Evolutionary conservation across 2,797 vertebrate species (phyloP).

Genomic region (Hemitrygon akajei): DNA sequence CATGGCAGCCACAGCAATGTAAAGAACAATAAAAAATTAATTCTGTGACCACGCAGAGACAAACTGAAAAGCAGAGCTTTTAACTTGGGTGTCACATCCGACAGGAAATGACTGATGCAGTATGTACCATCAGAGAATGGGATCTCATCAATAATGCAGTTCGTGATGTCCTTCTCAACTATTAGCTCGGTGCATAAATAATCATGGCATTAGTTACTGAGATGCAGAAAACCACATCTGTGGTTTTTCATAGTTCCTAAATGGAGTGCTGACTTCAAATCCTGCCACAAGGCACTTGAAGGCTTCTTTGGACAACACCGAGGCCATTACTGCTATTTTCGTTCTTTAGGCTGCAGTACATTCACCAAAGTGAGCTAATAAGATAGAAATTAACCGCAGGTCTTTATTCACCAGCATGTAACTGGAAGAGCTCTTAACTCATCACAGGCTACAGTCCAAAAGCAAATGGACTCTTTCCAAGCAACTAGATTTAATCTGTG

Average conservation of each 20-base stretch:
- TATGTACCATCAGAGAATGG: background rate
- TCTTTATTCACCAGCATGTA: background rate
- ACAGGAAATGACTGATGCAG: background rate
- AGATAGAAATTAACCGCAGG: background rate
- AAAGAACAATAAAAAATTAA: background rate
- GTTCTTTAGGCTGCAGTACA: background rate
- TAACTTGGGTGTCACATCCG: background rate
- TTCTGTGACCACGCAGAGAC: background rate
- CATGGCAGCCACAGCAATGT: background rate
- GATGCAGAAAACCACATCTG: slow-evolving; percentile 3
- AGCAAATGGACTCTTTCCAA: background rate
- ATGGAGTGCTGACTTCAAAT: background rate
- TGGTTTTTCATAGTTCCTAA: background rate
- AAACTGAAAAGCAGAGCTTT: background rate
- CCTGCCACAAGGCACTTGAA: background rate
- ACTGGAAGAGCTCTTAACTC: background rate
- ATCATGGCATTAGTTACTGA: slow-evolving; percentile 8
- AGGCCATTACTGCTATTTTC: background rate
- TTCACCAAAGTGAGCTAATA: background rate
- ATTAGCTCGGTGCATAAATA: slow-evolving; percentile 31
- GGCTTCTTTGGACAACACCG: background rate
- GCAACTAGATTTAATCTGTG: background rate
- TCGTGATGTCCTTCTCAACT: background rate
- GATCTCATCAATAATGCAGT: slow-evolving; percentile 28
- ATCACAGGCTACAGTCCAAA: background rate